These are phyloP conservation scores for Phrynocephalus guinanensis DNA, from an alignment of 2,797 vertebrate species.

Conservation along the genomic window DNA sequence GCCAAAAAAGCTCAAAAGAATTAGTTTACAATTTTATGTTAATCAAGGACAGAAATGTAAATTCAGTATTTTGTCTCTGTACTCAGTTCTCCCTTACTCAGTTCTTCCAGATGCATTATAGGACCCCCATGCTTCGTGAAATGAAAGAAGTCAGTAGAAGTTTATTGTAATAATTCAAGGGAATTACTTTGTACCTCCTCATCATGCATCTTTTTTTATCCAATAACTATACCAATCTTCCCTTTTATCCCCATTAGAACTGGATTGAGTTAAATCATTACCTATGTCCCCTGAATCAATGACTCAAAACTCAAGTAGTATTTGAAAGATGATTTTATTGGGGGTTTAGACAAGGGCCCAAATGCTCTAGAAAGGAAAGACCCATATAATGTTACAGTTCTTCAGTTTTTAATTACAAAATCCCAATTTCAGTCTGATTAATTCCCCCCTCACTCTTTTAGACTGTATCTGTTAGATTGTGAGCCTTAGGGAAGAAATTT, in stretches of 20 bases:
- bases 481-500: background rate
- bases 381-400: background rate
- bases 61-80: background rate
- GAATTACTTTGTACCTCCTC: background rate
- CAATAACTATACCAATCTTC: background rate
- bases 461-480: background rate
- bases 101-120: background rate
- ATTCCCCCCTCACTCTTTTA: background rate
- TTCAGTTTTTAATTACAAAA: background rate
- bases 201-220: background rate
- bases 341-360: background rate
- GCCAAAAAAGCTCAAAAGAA: background rate
- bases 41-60: background rate
- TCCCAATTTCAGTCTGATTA: background rate
- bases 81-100: conserved; percentile 10
- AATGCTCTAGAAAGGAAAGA: background rate
- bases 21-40: background rate
- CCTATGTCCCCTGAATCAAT: background rate
- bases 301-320: background rate
- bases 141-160: background rate
- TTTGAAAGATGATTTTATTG: background rate
- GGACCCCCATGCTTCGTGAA: background rate
- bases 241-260: background rate
- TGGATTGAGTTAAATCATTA: background rate
- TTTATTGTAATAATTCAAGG: background rate